A percentile compares a stretch with the other conserved stretches of the same genome.
Evolutionary conservation across 1,140 invertebrate genomes (phyloP).

Genomic region (Brachionus asplanchnoidis): DNA sequence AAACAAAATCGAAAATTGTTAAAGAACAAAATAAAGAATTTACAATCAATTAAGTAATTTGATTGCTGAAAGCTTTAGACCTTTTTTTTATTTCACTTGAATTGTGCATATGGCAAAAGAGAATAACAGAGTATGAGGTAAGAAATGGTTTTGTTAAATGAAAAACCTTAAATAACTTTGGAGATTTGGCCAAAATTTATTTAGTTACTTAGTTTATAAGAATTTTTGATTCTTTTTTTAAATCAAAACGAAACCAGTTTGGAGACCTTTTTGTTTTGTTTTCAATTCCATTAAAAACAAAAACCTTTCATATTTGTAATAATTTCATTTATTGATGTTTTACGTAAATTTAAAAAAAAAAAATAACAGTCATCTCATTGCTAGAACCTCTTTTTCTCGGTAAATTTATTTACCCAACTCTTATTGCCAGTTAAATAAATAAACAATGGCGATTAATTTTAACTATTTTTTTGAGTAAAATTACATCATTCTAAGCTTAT

Average conservation of each 20-base stretch:
- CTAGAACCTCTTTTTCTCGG: background rate
- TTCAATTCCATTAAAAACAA: slow-evolving; percentile 11
- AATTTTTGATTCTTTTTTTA: background rate
- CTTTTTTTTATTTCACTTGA: background rate
- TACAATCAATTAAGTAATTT: slow-evolving; percentile 29
- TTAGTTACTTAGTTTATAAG: slow-evolving; percentile 25
- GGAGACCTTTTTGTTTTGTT: background rate
- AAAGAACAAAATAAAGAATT: slow-evolving; percentile 4
- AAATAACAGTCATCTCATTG: background rate
- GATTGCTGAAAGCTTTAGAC: slow-evolving; percentile 33
- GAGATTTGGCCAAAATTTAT: slow-evolving; percentile 10
- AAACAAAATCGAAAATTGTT: slow-evolving; percentile 23
- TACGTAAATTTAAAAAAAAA: background rate
- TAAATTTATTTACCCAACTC: background rate
- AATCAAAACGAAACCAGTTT: background rate
- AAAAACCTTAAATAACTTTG: background rate
- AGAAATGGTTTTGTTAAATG: background rate
- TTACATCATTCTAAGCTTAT: background rate
- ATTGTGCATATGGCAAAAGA: slow-evolving; percentile 8
- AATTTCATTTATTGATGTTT: slow-evolving; percentile 14
- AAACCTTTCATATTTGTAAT: slow-evolving; percentile 14
- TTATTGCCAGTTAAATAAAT: slow-evolving; percentile 2
- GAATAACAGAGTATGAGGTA: background rate
- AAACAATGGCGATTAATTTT: background rate
- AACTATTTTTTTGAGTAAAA: background rate